Evolutionary conservation across 2,888 invertebrate genomes (phyloP), one percentile per base, ranked within the genome.

Genomic region (Acholoe squamosa): DNA sequence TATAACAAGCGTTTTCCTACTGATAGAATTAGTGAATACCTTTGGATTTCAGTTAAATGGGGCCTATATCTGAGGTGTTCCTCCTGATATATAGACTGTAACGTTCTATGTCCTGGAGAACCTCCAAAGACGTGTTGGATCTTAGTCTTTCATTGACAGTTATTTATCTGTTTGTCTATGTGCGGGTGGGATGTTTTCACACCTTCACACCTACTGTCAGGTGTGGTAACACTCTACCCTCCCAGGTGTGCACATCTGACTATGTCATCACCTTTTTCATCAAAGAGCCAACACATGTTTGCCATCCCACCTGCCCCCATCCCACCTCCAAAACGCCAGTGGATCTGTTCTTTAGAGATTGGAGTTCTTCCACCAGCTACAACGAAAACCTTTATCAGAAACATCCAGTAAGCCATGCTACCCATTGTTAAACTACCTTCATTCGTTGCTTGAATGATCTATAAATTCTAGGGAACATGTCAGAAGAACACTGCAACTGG

Each of bases 211-310:
- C 61, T n/a, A 61, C 61, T 25, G 5, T n/a, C 61, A 61, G 22
- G n/a, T 61, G 31, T 28, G 25, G 76, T 16, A 76, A 76, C 31
- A 76, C 25, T 25, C 25, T 25, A 76, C 14, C 25, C 76, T 31
- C 31, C 19, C 76, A 76, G 76, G 76, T 76, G 76, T 76, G 76
- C 76, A 31, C 28, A 28, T 76, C 31, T 76, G 76, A 31, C 25
- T 25, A 31, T 76, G 76, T 76, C 76, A 76, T 76, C 76, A 76
- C 25, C 31, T 76, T 76, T 76, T 76, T 76, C 31, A 28, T 28
- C 31, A 31, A 76, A 31, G 28, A 25, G 10, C 31, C 25, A 76
- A 25, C 28, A 76, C 25, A 16, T 76, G 28, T 76, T 76, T 76
- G 31, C 76, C 76, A 76, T 31, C 76, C 76, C 28, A 31, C 16